Base-by-base conservation (phyloP, 2,888 invertebrate species). In the Phyllotreta striolata region DNA sequence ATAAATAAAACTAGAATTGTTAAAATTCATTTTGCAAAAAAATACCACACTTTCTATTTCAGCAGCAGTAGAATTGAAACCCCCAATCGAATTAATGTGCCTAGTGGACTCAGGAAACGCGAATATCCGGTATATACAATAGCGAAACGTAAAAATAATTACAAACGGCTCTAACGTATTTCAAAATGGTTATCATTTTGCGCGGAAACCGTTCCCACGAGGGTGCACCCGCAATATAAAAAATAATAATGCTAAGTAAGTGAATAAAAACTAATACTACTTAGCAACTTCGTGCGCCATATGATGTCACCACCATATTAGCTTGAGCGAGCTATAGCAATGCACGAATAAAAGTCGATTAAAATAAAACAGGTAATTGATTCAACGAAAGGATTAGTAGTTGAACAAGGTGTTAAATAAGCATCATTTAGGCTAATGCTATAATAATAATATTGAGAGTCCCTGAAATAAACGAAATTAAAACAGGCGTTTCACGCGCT, bases 401-500 rank as follows among this genome's bases (percentile, higher is more conserved):
- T 24, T 24, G 24, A 24, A 24, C 1, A 24, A 24, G 24, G 24
- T 24, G 24, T 24, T 24, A 3, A 24, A 24, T 24, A 24, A 4
- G 24, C 24, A 24, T 24, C 24, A 24, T 24, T 24, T 24, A 24
- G 24, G 24, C 24, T 24, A 24, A 24, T 24, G 4, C 24, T 24
- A 24, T 24, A 24, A 24, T 24, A 4, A 24, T 24, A 24, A 24
- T 24, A 24, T 49, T 49, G 14, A 37, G 51, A 66, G 69, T 62
- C 71, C 70, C 69, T 72, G 67, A 63, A 69, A 72, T 69, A 67
- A 68, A 72, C 56, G 39, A 44, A 57, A 57, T 62, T 58, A 58
- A 24, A 24, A 72, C 72, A 69, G 72, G 68, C 71, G 70, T 69
- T 75, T 76, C 72, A 76, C 63, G 75, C 73, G 72, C 75, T 72